phyloP scores from a whole-genome alignment of 92 coral and sea anemone species.

The Metridium senile region DNA sequence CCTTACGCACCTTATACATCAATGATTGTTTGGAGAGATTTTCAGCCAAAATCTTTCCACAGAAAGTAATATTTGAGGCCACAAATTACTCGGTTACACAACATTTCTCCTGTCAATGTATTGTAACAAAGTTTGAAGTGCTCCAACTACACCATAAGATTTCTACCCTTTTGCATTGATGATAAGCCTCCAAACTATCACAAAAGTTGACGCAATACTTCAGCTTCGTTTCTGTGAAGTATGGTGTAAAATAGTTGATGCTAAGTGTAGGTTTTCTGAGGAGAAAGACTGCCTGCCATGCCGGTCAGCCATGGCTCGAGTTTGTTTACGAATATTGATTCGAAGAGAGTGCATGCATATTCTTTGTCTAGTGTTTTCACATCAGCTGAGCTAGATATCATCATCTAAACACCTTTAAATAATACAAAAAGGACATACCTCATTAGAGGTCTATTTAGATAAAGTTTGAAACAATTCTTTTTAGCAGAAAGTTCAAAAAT shows the following conservation, averaged over 20 bases:
- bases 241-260: slow-evolving; percentile 25
- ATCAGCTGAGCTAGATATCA: slow-evolving; percentile 21
- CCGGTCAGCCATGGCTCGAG: slow-evolving; percentile 32
- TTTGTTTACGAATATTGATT: slow-evolving; percentile 76
- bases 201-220: slow-evolving; percentile 20
- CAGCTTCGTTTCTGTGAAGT: slow-evolving; percentile 27
- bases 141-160: slow-evolving; percentile 8
- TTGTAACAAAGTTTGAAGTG: slow-evolving; percentile 5
- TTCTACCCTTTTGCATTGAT: slow-evolving; percentile 6
- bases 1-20: neutral
- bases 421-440: slow-evolving; percentile 11
- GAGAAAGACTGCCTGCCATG: slow-evolving; percentile 8
- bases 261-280: slow-evolving; percentile 20
- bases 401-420: slow-evolving; percentile 19
- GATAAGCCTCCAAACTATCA: slow-evolving; percentile 21
- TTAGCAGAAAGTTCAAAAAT: slow-evolving; percentile 24
- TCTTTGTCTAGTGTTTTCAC: slow-evolving; percentile 23
- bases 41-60: slow-evolving; percentile 7
- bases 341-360: slow-evolving; percentile 50
- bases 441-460: neutral
- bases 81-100: slow-evolving; percentile 14
- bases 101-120: slow-evolving; percentile 24
- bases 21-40: neutral
- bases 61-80: slow-evolving; percentile 1
- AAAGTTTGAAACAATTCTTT: slow-evolving; percentile 17